Evolutionary conservation across 2,113 vertebrate species (phyloP).

Genomic region (Tachycineta bicolor): DNA sequence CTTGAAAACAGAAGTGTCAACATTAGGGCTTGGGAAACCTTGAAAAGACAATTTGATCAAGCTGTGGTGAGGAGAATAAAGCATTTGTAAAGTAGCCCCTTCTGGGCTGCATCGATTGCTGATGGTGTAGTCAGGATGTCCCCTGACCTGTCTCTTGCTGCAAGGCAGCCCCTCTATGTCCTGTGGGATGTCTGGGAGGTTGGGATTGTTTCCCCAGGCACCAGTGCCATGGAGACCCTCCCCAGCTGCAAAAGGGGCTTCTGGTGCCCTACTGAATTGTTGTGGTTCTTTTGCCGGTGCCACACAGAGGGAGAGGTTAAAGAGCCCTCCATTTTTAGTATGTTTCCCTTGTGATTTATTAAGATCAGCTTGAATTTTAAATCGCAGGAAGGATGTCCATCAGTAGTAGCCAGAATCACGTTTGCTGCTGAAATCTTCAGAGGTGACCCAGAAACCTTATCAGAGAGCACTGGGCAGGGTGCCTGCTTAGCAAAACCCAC

Average conservation of each 20-base stretch:
- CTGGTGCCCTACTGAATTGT: not conserved
- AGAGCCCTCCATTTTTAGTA: not conserved
- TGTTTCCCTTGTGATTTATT: not conserved
- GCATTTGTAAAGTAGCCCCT: not conserved
- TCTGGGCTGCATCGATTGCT: not conserved
- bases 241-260: not conserved
- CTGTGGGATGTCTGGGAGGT: fast-evolving
- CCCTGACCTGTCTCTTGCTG: not conserved
- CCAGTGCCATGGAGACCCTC: not conserved
- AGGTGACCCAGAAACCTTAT: slow-evolving; percentile 17
- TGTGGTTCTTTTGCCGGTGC: not conserved
- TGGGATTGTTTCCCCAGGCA: not conserved
- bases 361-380: not conserved
- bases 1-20: not conserved
- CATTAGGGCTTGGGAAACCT: not conserved
- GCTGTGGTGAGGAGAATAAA: not conserved
- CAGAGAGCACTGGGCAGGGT: not conserved
- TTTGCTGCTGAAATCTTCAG: not conserved
- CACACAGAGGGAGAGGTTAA: not conserved
- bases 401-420: not conserved
- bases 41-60: not conserved
- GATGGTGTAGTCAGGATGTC: not conserved
- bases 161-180: not conserved
- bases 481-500: not conserved
- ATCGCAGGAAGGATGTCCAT: not conserved